These are phyloP conservation scores for Pristis pectinata DNA, from an alignment of 2,797 vertebrate genomes.

Conservation along the genomic window DNA sequence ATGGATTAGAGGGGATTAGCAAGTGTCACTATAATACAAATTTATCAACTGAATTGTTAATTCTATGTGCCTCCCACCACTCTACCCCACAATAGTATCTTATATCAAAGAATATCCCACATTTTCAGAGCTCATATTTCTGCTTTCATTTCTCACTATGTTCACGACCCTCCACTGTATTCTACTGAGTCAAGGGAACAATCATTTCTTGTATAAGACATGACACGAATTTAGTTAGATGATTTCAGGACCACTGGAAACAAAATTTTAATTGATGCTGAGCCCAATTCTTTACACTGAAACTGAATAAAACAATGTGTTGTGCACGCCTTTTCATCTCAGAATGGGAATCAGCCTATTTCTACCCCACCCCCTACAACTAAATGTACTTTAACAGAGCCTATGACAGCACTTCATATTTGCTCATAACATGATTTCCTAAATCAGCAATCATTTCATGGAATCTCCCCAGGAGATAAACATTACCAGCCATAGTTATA, in stretches of 20 bases:
- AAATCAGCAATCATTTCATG: neutral
- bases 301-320: neutral
- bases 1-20: neutral
- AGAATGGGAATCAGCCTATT: neutral
- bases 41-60: neutral
- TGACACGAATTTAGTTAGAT: neutral
- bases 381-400: neutral
- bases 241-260: neutral
- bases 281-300: neutral
- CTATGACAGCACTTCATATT: neutral
- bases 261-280: neutral
- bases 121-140: neutral
- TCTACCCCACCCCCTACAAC: neutral
- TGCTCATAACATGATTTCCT: neutral
- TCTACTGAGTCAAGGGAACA: neutral
- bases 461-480: neutral
- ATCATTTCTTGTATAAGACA: neutral
- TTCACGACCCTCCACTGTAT: neutral
- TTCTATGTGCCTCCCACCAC: neutral
- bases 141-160: neutral
- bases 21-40: neutral
- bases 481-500: too few species aligned
- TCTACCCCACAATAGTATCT: neutral
- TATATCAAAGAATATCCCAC: neutral
- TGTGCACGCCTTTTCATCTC: neutral